Base-by-base conservation (phyloP, 1,140 invertebrate genomes). In the Apolygus lucorum region DNA sequence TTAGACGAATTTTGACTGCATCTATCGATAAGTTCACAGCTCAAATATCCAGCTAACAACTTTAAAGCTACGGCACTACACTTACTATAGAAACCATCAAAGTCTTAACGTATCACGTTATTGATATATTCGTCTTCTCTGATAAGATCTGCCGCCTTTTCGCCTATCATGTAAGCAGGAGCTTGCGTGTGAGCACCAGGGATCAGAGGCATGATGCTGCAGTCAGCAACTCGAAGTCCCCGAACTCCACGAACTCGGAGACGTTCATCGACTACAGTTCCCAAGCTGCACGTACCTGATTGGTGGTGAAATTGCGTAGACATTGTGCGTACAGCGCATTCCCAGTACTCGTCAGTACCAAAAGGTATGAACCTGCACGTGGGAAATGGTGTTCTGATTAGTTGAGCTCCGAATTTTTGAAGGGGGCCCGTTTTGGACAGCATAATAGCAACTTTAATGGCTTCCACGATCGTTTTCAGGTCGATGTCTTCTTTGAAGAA, bases 241-340 rank as follows among this genome's bases (percentile, higher is more conserved):
- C 0, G 76, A 2, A 75, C 49, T 1, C 74, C 74, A n/a, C 72
- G 67, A 13, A 75, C 74, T 63, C 64, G 26, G 1, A 75, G 72
- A 13, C 70, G 27, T 1, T 72, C 75, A 75, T 86, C 82, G 28
- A 84, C 79, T 26, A 84, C 82, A 29, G 78, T 76, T 0, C 85
- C 85, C 85, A 88, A 87, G 76, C 81, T 84, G 63, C 82, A 84
- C 1, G 84, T 87, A 0, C 85, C 83, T n/a, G 83, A 83, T 77
- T 90, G 89, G 78, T 93, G 90, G 67, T 88, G 88, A 49, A 90
- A 77, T n/a, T 87, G 89, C 42, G 85, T 85, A 0, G 85, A 84
- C 22, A 87, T 82, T 49, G 87, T 84, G 67, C 85, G 83, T 2
- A 87, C 81, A 17, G 85, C 84, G 72, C 90, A 93, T 67, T 83